Conservation (phyloP, 2,888 invertebrate species). For the Coenonympha glycerion region DNA sequence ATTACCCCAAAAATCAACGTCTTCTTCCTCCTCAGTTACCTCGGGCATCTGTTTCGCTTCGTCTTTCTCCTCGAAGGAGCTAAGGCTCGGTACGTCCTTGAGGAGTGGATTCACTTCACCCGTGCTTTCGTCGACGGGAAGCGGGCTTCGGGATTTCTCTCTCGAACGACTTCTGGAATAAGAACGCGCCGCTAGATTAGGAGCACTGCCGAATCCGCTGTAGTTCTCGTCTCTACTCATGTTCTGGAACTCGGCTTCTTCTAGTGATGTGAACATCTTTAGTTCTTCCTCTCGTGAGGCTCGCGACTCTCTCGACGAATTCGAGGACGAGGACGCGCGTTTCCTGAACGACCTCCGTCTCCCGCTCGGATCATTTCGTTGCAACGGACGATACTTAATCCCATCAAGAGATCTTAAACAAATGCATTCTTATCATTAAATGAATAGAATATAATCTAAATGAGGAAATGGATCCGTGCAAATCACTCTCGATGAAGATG, state of each 20-base stretch:
- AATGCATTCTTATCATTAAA: constrained; percentile 56
- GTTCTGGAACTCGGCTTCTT: constrained; percentile 76
- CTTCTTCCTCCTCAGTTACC: constrained; percentile 62
- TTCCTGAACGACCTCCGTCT: constrained; percentile 78
- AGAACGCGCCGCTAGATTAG: constrained; percentile 71
- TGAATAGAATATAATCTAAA: constrained; percentile 64
- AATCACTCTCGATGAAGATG: constrained; percentile 48
- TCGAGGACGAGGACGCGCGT: constrained; percentile 76
- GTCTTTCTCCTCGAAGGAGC: constrained; percentile 64
- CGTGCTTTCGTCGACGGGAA: constrained; percentile 44
- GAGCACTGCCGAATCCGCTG: constrained; percentile 58
- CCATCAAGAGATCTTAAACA: constrained; percentile 80
- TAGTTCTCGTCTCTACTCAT: constrained; percentile 45
- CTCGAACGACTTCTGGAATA: constrained; percentile 74
- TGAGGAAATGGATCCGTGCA: constrained; percentile 44
- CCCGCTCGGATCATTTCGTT: constrained; percentile 78
- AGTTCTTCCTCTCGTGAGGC: constrained; percentile 79
- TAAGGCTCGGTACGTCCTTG: constrained; percentile 51
- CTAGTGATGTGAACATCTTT: constrained; percentile 79
- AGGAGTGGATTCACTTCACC: constrained; percentile 34
- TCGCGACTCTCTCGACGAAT: constrained; percentile 77
- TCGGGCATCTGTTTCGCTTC: constrained; percentile 45
- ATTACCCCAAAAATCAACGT: constrained; percentile 68
- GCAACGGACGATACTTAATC: constrained; percentile 77
- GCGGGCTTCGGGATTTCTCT: constrained; percentile 54